Percentiles rank a stretch among this genome's conserved stretches.
Conservation (phyloP, 1,140 invertebrate species). For the Bombus confusus region DNA sequence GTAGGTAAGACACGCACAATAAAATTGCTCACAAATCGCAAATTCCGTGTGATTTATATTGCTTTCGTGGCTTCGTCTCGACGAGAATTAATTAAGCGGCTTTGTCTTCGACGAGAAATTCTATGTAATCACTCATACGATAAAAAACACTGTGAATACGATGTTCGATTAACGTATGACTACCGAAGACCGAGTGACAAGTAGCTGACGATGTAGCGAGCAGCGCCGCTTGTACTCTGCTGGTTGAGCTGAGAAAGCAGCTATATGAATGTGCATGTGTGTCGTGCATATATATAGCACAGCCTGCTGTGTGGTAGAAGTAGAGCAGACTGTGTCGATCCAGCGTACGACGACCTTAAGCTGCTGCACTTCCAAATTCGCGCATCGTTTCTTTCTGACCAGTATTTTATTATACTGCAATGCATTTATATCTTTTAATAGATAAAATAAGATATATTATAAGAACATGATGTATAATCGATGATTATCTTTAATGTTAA, state of each 20-base stretch:
- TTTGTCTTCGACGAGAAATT: neutral
- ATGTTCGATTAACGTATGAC: slow-evolving; percentile 28
- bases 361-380: slow-evolving; percentile 32
- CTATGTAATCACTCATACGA: neutral
- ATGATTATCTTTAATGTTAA: neutral
- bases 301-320: neutral
- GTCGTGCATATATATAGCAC: neutral
- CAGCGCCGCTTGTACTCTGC: slow-evolving; percentile 29
- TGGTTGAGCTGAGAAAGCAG: slow-evolving; percentile 36
- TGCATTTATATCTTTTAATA: neutral
- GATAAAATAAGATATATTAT: neutral
- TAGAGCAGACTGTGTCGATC: slow-evolving; percentile 45
- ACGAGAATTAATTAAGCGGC: neutral
- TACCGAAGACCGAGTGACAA: slow-evolving; percentile 12
- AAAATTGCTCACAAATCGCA: neutral
- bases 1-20: neutral
- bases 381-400: neutral
- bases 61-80: neutral
- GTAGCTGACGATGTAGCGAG: neutral
- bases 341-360: slow-evolving; percentile 51
- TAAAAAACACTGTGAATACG: neutral
- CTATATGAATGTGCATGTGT: slow-evolving; percentile 7
- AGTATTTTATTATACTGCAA: neutral
- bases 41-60: neutral
- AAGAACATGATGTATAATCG: neutral